These are phyloP conservation scores for Anniella stebbinsi DNA, from an alignment of 2,797 vertebrate genomes.

Conservation along the genomic window DNA sequence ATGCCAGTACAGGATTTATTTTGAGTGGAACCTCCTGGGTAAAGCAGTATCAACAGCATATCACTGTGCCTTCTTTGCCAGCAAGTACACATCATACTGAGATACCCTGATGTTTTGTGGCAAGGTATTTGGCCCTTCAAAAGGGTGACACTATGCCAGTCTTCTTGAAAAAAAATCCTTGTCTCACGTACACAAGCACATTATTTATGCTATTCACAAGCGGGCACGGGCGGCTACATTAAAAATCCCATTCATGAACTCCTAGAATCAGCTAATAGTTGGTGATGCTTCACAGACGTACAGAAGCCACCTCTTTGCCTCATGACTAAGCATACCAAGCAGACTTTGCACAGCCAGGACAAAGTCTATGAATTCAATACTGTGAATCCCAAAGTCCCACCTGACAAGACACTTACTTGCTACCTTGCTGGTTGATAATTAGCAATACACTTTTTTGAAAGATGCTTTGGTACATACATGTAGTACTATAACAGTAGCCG, in stretches of 20 bases:
- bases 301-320: slow-evolving; percentile 48
- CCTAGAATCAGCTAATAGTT: slow-evolving; percentile 37
- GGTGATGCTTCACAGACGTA: slow-evolving; percentile 59
- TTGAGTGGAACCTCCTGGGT: neutral
- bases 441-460: slow-evolving; percentile 47
- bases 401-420: slow-evolving; percentile 38
- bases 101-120: neutral
- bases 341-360: slow-evolving; percentile 65
- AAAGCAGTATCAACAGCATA: neutral
- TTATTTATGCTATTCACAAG: slow-evolving; percentile 34
- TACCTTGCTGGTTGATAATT: slow-evolving; percentile 75
- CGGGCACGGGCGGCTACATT: slow-evolving; percentile 17
- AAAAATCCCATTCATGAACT: slow-evolving; percentile 21
- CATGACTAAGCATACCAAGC: slow-evolving; percentile 71
- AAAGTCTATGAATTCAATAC: slow-evolving; percentile 73
- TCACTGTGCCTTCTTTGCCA: neutral
- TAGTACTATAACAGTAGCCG: neutral
- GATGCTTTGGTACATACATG: neutral
- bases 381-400: slow-evolving; percentile 67
- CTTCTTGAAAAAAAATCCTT: neutral
- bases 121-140: neutral
- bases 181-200: neutral
- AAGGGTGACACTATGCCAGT: neutral
- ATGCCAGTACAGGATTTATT: neutral
- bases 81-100: neutral